Conservation (phyloP, 2,888 invertebrate species). For the Aphodius sticticus region DNA sequence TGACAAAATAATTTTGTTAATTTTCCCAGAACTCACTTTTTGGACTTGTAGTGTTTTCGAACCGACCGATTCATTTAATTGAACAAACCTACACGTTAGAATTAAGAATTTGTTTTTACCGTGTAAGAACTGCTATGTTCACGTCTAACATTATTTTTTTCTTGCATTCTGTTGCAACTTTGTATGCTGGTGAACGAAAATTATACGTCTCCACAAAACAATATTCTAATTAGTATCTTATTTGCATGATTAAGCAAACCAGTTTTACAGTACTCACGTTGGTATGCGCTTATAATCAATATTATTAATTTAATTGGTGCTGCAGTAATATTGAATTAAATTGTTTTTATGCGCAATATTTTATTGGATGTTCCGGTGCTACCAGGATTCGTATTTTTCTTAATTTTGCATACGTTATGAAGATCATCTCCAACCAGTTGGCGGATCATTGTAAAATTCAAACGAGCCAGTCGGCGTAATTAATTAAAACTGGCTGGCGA, state of each 20-base stretch:
- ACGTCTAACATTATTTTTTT: too few species aligned
- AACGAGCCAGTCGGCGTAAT: not conserved
- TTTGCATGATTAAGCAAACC: not conserved
- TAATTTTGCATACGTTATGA: not conserved
- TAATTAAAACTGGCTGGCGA: not conserved
- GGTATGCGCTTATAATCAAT: slow-evolving; percentile 4
- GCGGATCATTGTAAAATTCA: not conserved
- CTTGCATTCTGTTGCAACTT: not conserved
- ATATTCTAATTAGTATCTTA: not conserved
- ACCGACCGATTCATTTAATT: too few species aligned
- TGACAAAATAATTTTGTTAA: too few species aligned
- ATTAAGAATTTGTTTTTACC: too few species aligned
- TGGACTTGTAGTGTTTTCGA: too few species aligned
- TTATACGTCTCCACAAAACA: not conserved
- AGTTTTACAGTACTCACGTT: not conserved
- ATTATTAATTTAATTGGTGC: not conserved
- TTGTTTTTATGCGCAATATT: not conserved
- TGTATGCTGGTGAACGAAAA: not conserved
- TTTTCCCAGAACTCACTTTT: too few species aligned
- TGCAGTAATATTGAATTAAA: not conserved
- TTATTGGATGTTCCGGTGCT: not conserved
- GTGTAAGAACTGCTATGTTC: too few species aligned
- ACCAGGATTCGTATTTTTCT: not conserved
- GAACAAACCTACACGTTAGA: too few species aligned
- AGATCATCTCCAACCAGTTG: not conserved